These are phyloP conservation scores for Myiopsitta monachus DNA, from an alignment of 2,113 vertebrate genomes.

Conservation along the genomic window DNA sequence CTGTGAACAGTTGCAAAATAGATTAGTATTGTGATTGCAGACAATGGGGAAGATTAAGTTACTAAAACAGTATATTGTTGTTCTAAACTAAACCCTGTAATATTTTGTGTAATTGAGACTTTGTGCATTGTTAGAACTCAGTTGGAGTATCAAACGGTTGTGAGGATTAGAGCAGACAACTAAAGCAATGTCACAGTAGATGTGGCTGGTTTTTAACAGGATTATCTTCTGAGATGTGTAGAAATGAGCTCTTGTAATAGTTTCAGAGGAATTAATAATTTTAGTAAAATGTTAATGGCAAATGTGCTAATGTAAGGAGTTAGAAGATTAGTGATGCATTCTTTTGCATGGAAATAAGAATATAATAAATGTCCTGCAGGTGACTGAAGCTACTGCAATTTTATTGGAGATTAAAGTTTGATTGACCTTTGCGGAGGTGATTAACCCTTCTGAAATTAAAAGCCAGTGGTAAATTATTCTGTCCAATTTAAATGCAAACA, in stretches of 20 bases:
- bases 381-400: conserved; percentile 74
- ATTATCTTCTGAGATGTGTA: conserved; percentile 73
- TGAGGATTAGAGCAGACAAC: conserved; percentile 67
- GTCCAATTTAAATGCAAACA: conserved; percentile 80
- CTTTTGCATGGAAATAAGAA: conserved; percentile 74
- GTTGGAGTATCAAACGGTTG: conserved; percentile 62
- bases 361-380: conserved; percentile 76
- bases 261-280: conserved; percentile 76
- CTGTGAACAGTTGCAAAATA: conserved; percentile 29
- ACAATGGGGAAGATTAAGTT: conserved; percentile 64
- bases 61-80: conserved; percentile 63
- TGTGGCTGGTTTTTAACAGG: conserved; percentile 68
- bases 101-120: conserved; percentile 74
- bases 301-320: conserved; percentile 74
- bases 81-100: conserved; percentile 68
- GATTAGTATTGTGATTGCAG: conserved; percentile 48
- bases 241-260: conserved; percentile 73
- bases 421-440: conserved; percentile 79
- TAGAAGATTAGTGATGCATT: conserved; percentile 71
- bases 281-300: conserved; percentile 68
- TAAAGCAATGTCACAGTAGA: conserved; percentile 66
- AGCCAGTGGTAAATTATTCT: conserved; percentile 72
- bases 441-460: conserved; percentile 83
- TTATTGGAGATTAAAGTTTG: conserved; percentile 81
- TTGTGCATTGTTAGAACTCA: conserved; percentile 52